Conservation (phyloP, 2,888 invertebrate genomes). For the Pediacus dermestoides region DNA sequence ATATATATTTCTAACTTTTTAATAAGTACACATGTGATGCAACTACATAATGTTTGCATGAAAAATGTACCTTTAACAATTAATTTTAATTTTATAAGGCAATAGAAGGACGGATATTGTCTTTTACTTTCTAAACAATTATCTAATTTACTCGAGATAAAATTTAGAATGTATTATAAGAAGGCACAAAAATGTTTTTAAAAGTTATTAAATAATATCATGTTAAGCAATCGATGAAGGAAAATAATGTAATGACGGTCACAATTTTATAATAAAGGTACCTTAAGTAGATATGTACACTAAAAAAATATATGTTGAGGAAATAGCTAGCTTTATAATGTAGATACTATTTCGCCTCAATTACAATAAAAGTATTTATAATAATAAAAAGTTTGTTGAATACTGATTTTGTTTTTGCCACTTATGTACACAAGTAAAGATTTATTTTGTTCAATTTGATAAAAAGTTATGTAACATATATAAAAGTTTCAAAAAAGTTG, state of each 20-base stretch:
- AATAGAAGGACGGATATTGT: conserved; percentile 17
- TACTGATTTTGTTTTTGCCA: conserved; percentile 5
- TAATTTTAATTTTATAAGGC: conserved; percentile 14
- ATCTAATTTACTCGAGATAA: conserved; percentile 11
- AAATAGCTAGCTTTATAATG: too few species aligned
- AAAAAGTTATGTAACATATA: too few species aligned
- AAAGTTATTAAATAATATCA: neutral
- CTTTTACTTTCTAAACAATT: conserved; percentile 12
- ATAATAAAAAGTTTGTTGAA: neutral
- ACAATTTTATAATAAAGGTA: conserved; percentile 14
- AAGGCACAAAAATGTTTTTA: conserved; percentile 16
- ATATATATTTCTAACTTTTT: conserved; percentile 45
- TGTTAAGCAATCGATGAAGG: too few species aligned
- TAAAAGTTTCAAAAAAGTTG: too few species aligned
- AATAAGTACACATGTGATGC: conserved; percentile 42
- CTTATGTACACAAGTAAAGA: conserved; percentile 6
- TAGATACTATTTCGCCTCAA: neutral
- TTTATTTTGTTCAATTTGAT: too few species aligned
- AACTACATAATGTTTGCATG: conserved; percentile 36
- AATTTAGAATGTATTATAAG: conserved; percentile 22
- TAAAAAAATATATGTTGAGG: neutral
- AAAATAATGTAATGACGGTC: too few species aligned
- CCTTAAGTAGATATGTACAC: conserved; percentile 16
- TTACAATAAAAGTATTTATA: neutral
- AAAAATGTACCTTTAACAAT: conserved; percentile 31